Conservation (phyloP, 53 echinoderm and acorn worm genomes). For the Patiria pectinifera region DNA sequence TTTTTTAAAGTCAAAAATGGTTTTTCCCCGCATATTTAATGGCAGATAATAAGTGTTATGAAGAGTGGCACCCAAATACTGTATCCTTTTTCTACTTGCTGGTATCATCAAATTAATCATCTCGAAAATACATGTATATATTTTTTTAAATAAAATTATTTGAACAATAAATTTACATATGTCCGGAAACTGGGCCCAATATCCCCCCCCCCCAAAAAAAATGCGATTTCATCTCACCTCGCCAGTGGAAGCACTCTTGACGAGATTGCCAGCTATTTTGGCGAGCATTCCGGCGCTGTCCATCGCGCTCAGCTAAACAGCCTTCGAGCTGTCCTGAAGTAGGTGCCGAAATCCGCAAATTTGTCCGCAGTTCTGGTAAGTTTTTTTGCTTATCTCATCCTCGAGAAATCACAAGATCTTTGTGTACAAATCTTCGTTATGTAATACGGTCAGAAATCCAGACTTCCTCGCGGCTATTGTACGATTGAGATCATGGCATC, state of each 20-base stretch:
- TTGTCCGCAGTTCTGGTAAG: too few relatives aligned
- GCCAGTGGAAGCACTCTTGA: constrained; percentile 80
- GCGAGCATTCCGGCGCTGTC: constrained; percentile 58
- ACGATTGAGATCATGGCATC: too few relatives aligned
- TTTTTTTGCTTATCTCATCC: too few relatives aligned
- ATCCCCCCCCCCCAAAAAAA: background rate
- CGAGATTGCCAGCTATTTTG: constrained; percentile 88
- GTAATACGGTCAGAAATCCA: background rate
- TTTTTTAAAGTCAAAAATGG: too few relatives aligned
- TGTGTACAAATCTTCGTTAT: background rate
- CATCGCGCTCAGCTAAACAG: constrained; percentile 17
- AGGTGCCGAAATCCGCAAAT: background rate
- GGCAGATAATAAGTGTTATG: too few relatives aligned
- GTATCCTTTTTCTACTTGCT: too few relatives aligned
- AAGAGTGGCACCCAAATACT: too few relatives aligned
- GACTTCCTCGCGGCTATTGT: background rate
- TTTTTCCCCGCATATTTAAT: too few relatives aligned
- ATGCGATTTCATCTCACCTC: constrained; percentile 72
- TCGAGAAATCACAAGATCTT: background rate
- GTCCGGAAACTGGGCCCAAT: background rate
- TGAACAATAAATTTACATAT: background rate
- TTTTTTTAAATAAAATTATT: background rate
- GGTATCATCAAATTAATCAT: background rate
- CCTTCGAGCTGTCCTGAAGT: too few relatives aligned
- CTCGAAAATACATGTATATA: too few relatives aligned